Percentiles rank a stretch among this genome's conserved stretches.
phyloP scores from a whole-genome alignment of 2,113 vertebrate genomes.

The Oryzias javanicus region DNA sequence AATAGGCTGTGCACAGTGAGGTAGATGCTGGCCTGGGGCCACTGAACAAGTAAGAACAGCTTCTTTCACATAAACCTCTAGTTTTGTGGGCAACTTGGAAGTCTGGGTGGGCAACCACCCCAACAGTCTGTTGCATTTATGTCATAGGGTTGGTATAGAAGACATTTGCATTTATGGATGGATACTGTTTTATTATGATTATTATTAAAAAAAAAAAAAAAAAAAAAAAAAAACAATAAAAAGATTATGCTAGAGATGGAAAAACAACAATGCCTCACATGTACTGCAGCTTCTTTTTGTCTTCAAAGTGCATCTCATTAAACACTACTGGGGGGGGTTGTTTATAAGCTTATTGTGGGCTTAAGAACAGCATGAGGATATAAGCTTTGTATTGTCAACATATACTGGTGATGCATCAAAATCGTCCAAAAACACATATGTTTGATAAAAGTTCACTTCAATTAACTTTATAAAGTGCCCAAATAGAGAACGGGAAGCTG shows the following conservation, averaged over 20 bases:
- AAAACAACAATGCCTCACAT: slow-evolving; percentile 10
- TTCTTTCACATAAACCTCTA: slow-evolving; percentile 53
- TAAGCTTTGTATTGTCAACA: slow-evolving; percentile 15
- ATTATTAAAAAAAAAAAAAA: too few species aligned
- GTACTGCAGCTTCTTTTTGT: slow-evolving; percentile 33
- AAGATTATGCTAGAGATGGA: too few species aligned
- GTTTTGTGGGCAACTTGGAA: slow-evolving; percentile 49
- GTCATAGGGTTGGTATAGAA: not conserved
- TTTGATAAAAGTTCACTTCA: not conserved
- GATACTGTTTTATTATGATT: not conserved
- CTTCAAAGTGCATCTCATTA: slow-evolving; percentile 54
- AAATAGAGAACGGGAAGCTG: not conserved
- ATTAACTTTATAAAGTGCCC: slow-evolving; percentile 22
- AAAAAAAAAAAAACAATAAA: too few species aligned
- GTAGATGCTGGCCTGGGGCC: slow-evolving; percentile 65
- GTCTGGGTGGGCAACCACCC: slow-evolving; percentile 42
- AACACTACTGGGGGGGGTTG: slow-evolving; percentile 45
- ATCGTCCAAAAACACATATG: slow-evolving; percentile 10
- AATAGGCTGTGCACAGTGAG: slow-evolving; percentile 64
- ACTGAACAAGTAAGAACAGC: slow-evolving; percentile 68
- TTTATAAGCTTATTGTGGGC: slow-evolving; percentile 49
- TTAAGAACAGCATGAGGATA: slow-evolving; percentile 23
- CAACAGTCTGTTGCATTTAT: slow-evolving; percentile 16
- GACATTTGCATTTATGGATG: not conserved
- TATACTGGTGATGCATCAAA: slow-evolving; percentile 23